A percentile compares a stretch with the other conserved stretches of the same genome.
phyloP scores from a whole-genome alignment of 2,113 vertebrate species.

The Perca flavescens region DNA sequence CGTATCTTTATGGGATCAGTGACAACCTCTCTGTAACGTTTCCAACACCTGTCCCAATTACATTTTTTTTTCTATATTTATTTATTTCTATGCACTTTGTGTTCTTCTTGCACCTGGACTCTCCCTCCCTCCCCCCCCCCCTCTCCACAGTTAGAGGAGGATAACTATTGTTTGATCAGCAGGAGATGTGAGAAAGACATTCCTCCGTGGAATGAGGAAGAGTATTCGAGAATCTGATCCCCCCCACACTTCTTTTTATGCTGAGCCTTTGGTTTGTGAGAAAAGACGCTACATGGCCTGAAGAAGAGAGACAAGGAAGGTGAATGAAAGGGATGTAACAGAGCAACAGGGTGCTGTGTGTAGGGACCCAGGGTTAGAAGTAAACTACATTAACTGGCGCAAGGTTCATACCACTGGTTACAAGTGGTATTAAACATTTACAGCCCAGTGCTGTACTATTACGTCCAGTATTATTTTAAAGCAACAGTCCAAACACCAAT shows the following conservation, averaged over 20 bases:
- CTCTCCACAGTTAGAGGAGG: constrained; percentile 20
- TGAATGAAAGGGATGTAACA: constrained; percentile 25
- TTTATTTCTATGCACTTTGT: constrained; percentile 10
- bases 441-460: constrained; percentile 36
- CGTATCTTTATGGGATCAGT: neutral
- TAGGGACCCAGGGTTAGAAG: constrained; percentile 38
- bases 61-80: neutral
- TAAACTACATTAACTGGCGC: constrained; percentile 44
- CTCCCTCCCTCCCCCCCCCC: neutral
- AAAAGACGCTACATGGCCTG: constrained; percentile 27
- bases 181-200: constrained; percentile 66
- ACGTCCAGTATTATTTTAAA: constrained; percentile 6
- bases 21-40: neutral
- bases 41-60: constrained; percentile 17
- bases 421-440: constrained; percentile 71
- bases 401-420: constrained; percentile 57
- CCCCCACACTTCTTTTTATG: constrained; percentile 37
- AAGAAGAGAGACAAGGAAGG: constrained; percentile 7
- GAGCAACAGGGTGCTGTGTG: constrained; percentile 35
- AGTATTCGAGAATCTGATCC: constrained; percentile 34
- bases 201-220: constrained; percentile 65
- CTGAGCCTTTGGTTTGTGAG: constrained; percentile 36
- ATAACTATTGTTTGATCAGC: constrained; percentile 66
- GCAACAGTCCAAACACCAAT: neutral
- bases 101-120: constrained; percentile 44